Evolutionary conservation across 2,888 invertebrate species (phyloP), one percentile per base, ranked within the genome.

Genomic region (Scaptomyza cyrtandrae): DNA sequence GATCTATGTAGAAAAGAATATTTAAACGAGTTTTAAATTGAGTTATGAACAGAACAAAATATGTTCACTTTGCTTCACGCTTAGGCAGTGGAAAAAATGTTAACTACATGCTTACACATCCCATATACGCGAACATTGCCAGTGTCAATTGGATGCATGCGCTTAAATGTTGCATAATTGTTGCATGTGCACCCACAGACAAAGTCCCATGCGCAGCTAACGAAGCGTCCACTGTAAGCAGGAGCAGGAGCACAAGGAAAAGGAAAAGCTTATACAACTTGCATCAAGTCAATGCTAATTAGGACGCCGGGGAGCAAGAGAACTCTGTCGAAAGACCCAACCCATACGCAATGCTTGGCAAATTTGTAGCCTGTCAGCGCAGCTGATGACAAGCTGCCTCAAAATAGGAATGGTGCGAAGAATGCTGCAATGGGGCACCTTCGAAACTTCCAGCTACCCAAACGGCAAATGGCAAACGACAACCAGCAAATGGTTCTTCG

Each of bases 81-180:
- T 16, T 2, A 11, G 13, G n/a, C 4, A 31, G 5, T 9, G 3
- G 31, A 19, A n/a, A n/a, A 44, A 2, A 6, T 44, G 19, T 39
- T 27, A 46, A 27, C 24, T 3, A 16, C 39, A 45, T 63, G 37
- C 33, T 41, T 41, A 27, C 31, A 52, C 39, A 46, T 39, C 24
- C 16, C 63, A 39, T 11, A 24, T 19, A 19, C 33, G 41, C n/a
- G 27, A 9, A 46, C 33, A 45, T 1, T 46, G 35, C 27, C 46
- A 24, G 37, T 19, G 37, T 41, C 56, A 58, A 50, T 70, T 60
- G 46, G 59, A 60, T 56, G 66, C 69, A 45, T 58, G 55, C 44
- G 59, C 71, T 69, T 83, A 71, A 80, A 66, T 78, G 78, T 71
- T 71, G 80, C 70, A 75, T 78, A 80, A 80, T 83, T 83, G 75